A percentile compares a stretch with the other conserved stretches of the same genome.
phyloP scores from a whole-genome alignment of 2,888 invertebrate species.

The Hirudinaria manillensis region DNA sequence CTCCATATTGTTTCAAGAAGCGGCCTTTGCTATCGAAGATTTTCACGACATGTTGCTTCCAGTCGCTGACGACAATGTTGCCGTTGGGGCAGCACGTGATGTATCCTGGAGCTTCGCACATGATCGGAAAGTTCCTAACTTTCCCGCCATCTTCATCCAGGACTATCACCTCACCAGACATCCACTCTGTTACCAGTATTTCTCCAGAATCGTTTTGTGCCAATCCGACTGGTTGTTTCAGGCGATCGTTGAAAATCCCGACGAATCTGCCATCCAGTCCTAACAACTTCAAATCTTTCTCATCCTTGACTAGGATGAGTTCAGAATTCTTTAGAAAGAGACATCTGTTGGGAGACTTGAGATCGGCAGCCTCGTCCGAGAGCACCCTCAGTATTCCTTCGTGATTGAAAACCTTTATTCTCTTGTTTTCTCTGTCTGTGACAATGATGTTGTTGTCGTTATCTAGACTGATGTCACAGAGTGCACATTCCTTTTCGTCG shows the following conservation, averaged over 20 bases:
- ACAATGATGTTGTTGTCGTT: constrained; percentile 37
- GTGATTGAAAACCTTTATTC: constrained; percentile 39
- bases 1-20: constrained; percentile 38
- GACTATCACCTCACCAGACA: constrained; percentile 37
- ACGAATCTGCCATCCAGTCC: constrained; percentile 36
- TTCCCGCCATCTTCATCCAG: constrained; percentile 36
- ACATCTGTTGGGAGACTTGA: constrained; percentile 39
- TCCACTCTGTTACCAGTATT: constrained; percentile 41
- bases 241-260: constrained; percentile 36
- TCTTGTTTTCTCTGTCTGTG: constrained; percentile 40
- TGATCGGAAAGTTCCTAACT: constrained; percentile 36
- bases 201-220: constrained; percentile 36
- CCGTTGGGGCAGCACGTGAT: constrained; percentile 36
- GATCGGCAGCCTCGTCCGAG: constrained; percentile 27
- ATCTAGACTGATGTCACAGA: constrained; percentile 40
- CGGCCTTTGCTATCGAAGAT: constrained; percentile 38
- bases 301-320: constrained; percentile 40
- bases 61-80: constrained; percentile 39
- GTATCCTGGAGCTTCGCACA: constrained; percentile 41
- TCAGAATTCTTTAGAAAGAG: constrained; percentile 29
- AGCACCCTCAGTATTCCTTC: constrained; percentile 32
- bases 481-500: constrained; percentile 36
- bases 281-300: constrained; percentile 38
- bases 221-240: constrained; percentile 41
- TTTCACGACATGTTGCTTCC: constrained; percentile 41